Evolutionary conservation across 2,888 invertebrate genomes (phyloP).

Genomic region (Teleiodes luculella): DNA sequence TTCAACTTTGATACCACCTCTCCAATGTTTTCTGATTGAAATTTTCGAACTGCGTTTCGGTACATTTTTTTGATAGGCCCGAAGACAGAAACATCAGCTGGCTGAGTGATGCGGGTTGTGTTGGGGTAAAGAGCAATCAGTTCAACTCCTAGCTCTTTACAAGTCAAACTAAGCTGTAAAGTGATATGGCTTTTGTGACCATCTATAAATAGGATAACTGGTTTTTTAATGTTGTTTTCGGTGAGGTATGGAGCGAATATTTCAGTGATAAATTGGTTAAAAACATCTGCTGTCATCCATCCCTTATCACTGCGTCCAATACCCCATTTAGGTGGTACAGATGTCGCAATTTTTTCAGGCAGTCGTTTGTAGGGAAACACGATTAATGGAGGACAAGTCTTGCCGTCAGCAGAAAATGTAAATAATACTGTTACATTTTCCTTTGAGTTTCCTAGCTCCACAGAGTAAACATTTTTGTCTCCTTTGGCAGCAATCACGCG

Average conservation of each 20-base stretch:
- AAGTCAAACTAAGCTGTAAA: slow-evolving; percentile 24
- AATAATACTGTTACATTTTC: slow-evolving; percentile 44
- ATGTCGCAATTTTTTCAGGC: slow-evolving; percentile 31
- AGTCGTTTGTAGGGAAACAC: slow-evolving; percentile 42
- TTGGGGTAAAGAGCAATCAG: slow-evolving; percentile 29
- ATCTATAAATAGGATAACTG: slow-evolving; percentile 33
- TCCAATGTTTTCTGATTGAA: slow-evolving; percentile 2
- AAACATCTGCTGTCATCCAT: slow-evolving; percentile 21
- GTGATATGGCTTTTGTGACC: slow-evolving; percentile 30
- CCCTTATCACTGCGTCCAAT: slow-evolving; percentile 22
- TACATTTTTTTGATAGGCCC: slow-evolving; percentile 21
- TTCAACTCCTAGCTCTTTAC: slow-evolving; percentile 25
- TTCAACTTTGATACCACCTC: too few species aligned
- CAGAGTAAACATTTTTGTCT: slow-evolving; percentile 42
- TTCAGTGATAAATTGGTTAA: slow-evolving; percentile 17
- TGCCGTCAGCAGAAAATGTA: slow-evolving; percentile 42
- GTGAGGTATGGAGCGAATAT: slow-evolving; percentile 17
- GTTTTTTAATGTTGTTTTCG: slow-evolving; percentile 20
- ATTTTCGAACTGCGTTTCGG: slow-evolving; percentile 18
- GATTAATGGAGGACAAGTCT: slow-evolving; percentile 41
- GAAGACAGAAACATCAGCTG: slow-evolving; percentile 36
- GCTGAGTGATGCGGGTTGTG: slow-evolving; percentile 13
- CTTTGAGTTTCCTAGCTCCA: slow-evolving; percentile 41
- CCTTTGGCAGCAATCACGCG: slow-evolving; percentile 27
- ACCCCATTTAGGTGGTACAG: slow-evolving; percentile 41